These are phyloP conservation scores for Tachysurus fulvidraco DNA, from an alignment of 2,113 vertebrate genomes.

Conservation along the genomic window DNA sequence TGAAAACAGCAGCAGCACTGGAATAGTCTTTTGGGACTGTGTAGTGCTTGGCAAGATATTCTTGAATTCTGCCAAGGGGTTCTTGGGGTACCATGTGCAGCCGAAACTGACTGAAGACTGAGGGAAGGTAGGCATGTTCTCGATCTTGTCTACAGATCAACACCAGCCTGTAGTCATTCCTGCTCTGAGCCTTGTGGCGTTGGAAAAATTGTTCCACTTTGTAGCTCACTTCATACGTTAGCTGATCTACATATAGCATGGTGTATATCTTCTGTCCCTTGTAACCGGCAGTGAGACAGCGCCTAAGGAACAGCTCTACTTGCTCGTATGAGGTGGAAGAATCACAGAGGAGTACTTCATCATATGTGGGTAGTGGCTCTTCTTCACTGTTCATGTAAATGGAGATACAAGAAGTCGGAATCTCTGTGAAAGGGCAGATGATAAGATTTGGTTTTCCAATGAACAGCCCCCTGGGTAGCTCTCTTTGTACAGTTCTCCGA, in stretches of 20 bases:
- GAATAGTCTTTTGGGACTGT: constrained; percentile 56
- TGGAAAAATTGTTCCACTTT: constrained; percentile 83
- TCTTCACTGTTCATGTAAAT: constrained; percentile 82
- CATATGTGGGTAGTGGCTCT: constrained; percentile 82
- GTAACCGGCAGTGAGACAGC: constrained; percentile 77
- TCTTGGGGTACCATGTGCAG: constrained; percentile 81
- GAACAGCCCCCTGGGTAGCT: constrained; percentile 74
- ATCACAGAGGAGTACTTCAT: constrained; percentile 89
- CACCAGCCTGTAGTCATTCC: constrained; percentile 77
- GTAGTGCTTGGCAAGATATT: constrained; percentile 81
- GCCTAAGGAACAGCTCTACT: constrained; percentile 85
- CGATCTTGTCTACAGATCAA: constrained; percentile 83
- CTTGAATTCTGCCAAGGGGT: constrained; percentile 66
- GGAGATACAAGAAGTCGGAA: constrained; percentile 82
- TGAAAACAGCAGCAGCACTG: constrained; percentile 82
- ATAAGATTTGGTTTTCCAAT: constrained; percentile 85
- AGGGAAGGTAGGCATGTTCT: constrained; percentile 87
- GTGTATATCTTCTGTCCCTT: constrained; percentile 78
- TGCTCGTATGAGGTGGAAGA: constrained; percentile 81
- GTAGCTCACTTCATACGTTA: constrained; percentile 86
- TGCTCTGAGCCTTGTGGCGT: constrained; percentile 66
- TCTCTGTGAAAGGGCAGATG: constrained; percentile 77
- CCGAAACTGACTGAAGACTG: constrained; percentile 86
- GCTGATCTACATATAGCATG: constrained; percentile 83
- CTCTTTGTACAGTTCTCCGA: constrained; percentile 58